Evolutionary conservation across 2,888 invertebrate genomes (phyloP).

Genomic region (Erpobdella octoculata): DNA sequence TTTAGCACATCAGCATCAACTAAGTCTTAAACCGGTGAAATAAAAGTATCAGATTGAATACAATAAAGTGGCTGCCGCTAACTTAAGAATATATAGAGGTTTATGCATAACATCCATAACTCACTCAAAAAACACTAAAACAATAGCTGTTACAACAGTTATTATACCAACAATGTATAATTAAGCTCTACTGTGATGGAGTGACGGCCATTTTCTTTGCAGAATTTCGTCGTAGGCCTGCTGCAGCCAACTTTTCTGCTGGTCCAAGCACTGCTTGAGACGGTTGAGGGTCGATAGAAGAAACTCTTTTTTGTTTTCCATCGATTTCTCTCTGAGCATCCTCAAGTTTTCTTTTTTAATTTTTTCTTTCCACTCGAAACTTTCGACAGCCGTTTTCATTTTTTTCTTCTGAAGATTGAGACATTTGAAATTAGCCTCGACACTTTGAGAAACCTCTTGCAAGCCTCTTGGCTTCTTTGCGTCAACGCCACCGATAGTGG

Average conservation of each 20-base stretch:
- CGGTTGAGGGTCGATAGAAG: background rate
- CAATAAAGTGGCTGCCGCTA: too few species aligned
- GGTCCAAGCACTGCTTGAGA: conserved; percentile 3
- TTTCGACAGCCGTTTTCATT: background rate
- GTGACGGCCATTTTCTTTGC: background rate
- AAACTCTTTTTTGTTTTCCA: background rate
- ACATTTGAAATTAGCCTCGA: background rate
- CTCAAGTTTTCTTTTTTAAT: background rate
- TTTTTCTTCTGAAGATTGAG: background rate
- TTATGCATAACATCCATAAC: too few species aligned
- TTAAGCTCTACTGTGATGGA: background rate
- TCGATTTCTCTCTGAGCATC: background rate
- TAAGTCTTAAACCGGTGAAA: too few species aligned
- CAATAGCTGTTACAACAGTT: too few species aligned
- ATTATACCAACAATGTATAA: too few species aligned
- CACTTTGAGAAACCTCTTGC: background rate
- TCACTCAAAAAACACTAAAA: too few species aligned
- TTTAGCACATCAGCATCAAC: too few species aligned
- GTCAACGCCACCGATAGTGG: background rate
- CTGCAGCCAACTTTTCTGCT: conserved; percentile 16
- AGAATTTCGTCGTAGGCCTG: background rate
- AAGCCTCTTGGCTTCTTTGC: background rate
- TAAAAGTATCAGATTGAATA: too few species aligned
- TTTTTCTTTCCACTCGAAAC: background rate
- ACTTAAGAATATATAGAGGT: too few species aligned